Evolutionary conservation across 2,888 invertebrate species (phyloP).

Genomic region (Nasonovia ribisnigri): DNA sequence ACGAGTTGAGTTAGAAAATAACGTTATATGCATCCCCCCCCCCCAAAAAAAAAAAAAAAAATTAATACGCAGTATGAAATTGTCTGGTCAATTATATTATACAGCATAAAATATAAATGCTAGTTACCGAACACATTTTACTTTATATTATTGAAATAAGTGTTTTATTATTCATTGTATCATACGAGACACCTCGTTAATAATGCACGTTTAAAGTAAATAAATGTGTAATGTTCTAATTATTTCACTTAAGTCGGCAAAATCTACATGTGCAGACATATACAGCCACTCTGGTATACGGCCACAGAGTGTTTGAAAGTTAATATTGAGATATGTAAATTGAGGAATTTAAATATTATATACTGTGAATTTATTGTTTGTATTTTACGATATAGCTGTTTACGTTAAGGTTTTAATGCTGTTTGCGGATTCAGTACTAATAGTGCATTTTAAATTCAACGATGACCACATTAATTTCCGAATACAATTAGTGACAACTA

Average conservation of each 20-base stretch:
- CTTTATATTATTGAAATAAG: slow-evolving; percentile 40
- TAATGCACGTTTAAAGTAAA: slow-evolving; percentile 53
- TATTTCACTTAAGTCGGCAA: slow-evolving; percentile 29
- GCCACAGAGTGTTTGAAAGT: not conserved
- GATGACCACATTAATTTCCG: slow-evolving; percentile 36
- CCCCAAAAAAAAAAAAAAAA: not conserved
- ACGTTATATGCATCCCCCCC: not conserved
- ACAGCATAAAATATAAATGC: not conserved
- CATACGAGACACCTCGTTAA: slow-evolving; percentile 2
- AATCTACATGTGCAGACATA: not conserved
- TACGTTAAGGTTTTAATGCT: slow-evolving; percentile 22
- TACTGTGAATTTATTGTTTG: slow-evolving; percentile 33
- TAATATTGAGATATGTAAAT: slow-evolving; percentile 57
- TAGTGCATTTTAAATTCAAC: slow-evolving; percentile 44
- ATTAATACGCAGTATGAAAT: not conserved
- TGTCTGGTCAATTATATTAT: not conserved
- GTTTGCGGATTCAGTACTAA: slow-evolving; percentile 35
- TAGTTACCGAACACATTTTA: slow-evolving; percentile 14
- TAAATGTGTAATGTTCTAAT: slow-evolving; percentile 60
- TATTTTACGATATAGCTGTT: slow-evolving; percentile 8
- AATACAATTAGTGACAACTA: slow-evolving; percentile 29
- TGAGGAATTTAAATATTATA: slow-evolving; percentile 47
- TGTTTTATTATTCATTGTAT: slow-evolving; percentile 44
- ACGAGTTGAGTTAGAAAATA: not conserved
- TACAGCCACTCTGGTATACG: not conserved